Percentiles rank a stretch among this genome's conserved stretches.
Evolutionary conservation across 2,113 vertebrate genomes (phyloP).

Genomic region (Eptatretus burgeri): DNA sequence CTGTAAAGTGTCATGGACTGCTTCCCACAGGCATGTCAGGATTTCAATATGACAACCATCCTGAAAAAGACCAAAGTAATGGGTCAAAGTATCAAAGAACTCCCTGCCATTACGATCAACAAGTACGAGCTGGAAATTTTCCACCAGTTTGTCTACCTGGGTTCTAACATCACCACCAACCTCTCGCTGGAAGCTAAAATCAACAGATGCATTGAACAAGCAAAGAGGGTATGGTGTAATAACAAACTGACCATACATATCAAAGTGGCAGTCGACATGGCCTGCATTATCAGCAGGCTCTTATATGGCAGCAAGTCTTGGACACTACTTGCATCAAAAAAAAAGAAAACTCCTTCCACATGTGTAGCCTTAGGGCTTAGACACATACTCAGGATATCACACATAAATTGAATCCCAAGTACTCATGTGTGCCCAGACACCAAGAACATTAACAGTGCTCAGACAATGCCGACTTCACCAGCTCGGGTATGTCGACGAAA

Average conservation of each 20-base stretch:
- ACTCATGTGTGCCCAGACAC: too few species aligned
- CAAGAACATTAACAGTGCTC: neutral
- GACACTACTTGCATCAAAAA: neutral
- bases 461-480: neutral
- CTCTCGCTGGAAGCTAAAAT: neutral
- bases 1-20: neutral
- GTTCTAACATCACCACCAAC: neutral
- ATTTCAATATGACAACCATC: neutral
- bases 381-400: neutral
- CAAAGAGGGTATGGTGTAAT: conserved; percentile 1
- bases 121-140: neutral
- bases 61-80: neutral
- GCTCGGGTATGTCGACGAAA: neutral
- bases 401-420: neutral
- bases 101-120: neutral
- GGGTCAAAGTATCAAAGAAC: neutral
- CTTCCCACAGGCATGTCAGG: neutral
- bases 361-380: neutral
- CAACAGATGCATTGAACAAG: neutral
- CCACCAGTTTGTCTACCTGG: neutral
- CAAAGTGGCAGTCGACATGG: neutral
- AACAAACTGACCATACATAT: neutral
- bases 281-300: neutral
- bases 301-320: too few species aligned
- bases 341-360: neutral